Base-by-base conservation (phyloP, 1,140 invertebrate genomes). In the Lethocerus indicus region DNA sequence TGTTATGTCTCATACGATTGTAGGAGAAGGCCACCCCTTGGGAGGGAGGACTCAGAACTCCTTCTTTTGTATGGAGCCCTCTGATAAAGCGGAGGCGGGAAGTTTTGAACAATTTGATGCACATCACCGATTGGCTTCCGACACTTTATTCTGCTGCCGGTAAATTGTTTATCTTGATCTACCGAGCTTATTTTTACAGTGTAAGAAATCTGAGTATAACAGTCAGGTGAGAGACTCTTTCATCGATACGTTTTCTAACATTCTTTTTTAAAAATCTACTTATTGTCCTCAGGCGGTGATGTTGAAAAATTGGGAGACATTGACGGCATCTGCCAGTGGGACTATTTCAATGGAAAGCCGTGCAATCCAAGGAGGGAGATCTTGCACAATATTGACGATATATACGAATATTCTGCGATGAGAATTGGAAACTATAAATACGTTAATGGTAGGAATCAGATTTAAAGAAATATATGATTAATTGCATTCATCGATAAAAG, bases 361-460 rank as follows among this genome's bases (percentile, higher is more conserved):
- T 67, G 72, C n/a, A 12, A 27, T 47, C 62, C 72, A 6, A 59
- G 83, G 56, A 66, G 63, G 0, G 74, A 83, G 53, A 61, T 87
- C 6, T 62, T 88, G 0, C 72, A 83, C 56, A 79, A 80, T 56
- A 81, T 88, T 56, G 83, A 88, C 57, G 74, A 78, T n/a, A 64
- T 72, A 7, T 65, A 61, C 43, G 64, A 71, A 24, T 74, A 79
- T 51, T 65, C 66, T 5, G 74, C 75, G 0, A 64, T 86, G 13
- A 64, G 79, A 51, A 57, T 67, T 44, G 77, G 75, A 6, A 69
- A 79, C 43, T 87, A 74, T 67, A 89, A 89, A 61, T 73, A 85
- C 49, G 56, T 87, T 0, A 72, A 74, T 43, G 83, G 83, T 48
- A 71, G n/a, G n/a, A n/a, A n/a, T n/a, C n/a, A 4, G 21, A 39